These are phyloP conservation scores for Dryococelus australis DNA, from an alignment of 2,888 invertebrate genomes.

Conservation along the genomic window DNA sequence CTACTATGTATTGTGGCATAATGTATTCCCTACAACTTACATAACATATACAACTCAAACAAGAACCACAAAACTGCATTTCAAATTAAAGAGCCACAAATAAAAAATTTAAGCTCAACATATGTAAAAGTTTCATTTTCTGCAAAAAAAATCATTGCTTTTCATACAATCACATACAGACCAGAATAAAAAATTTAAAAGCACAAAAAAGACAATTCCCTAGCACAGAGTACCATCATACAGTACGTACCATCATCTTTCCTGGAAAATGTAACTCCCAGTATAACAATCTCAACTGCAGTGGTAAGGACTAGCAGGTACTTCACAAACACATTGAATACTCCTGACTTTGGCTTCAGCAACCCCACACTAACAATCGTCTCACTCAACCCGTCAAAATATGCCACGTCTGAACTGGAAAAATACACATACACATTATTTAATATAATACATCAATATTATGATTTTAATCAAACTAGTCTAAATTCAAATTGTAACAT, in stretches of 20 bases:
- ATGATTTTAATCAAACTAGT: not conserved
- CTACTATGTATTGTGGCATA: too few species aligned
- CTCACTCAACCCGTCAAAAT: conserved; percentile 94
- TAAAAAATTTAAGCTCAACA: too few species aligned
- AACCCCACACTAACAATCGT: conserved; percentile 93
- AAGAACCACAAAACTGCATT: too few species aligned
- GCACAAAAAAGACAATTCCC: too few species aligned
- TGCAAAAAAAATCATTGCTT: too few species aligned
- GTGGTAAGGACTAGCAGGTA: conserved; percentile 92
- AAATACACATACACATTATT: not conserved
- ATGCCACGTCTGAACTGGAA: conserved; percentile 88
- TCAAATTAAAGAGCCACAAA: too few species aligned
- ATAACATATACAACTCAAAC: too few species aligned
- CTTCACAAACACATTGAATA: conserved; percentile 90
- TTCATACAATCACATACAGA: too few species aligned
- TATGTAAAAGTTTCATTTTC: too few species aligned
- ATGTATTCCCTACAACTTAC: too few species aligned
- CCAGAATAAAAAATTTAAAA: too few species aligned
- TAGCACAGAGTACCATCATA: too few species aligned
- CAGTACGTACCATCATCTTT: conserved; percentile 53
- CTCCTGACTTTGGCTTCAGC: conserved; percentile 85
- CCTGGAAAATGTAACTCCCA: conserved; percentile 71
- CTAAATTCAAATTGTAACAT: not conserved
- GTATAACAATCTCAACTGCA: conserved; percentile 90
- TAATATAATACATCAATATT: conserved; percentile 12